phyloP scores from a whole-genome alignment of 1,140 invertebrate species.

The Calliopsis andreniformis region DNA sequence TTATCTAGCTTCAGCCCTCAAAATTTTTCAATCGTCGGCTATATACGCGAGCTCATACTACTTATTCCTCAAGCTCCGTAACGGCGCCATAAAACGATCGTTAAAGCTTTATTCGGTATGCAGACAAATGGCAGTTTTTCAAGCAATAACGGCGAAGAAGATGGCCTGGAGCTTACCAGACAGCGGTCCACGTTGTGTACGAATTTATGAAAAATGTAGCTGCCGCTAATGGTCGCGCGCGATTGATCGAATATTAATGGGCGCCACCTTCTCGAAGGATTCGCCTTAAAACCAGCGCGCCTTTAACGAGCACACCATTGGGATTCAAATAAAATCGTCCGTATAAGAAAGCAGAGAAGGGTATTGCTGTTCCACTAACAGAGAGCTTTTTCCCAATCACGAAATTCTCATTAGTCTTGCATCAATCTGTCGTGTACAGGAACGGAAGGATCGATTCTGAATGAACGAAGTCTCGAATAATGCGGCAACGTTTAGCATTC shows the following conservation, averaged over 20 bases:
- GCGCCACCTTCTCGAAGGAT: neutral
- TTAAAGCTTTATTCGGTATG: too few relatives aligned
- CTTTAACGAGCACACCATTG: constrained; percentile 7
- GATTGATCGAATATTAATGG: constrained; percentile 22
- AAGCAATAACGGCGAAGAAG: neutral
- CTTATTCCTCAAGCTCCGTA: too few relatives aligned
- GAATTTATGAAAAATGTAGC: neutral
- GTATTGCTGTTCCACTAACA: neutral
- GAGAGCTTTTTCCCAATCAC: neutral
- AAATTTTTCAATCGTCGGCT: too few relatives aligned
- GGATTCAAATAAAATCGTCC: neutral
- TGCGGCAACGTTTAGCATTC: neutral
- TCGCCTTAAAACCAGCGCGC: neutral
- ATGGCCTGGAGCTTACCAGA: neutral
- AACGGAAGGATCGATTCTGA: constrained; percentile 8
- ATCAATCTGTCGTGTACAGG: constrained; percentile 14
- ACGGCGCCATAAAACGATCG: too few relatives aligned
- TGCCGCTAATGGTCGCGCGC: neutral
- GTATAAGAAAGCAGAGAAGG: neutral
- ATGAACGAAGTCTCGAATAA: constrained; percentile 7
- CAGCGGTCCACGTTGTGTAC: neutral
- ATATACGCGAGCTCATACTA: too few relatives aligned
- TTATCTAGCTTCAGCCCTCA: too few relatives aligned
- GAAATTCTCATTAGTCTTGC: constrained; percentile 32
- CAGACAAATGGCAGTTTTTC: neutral